Conservation (phyloP, 2,113 vertebrate species). For the Podarcis cretensis region DNA sequence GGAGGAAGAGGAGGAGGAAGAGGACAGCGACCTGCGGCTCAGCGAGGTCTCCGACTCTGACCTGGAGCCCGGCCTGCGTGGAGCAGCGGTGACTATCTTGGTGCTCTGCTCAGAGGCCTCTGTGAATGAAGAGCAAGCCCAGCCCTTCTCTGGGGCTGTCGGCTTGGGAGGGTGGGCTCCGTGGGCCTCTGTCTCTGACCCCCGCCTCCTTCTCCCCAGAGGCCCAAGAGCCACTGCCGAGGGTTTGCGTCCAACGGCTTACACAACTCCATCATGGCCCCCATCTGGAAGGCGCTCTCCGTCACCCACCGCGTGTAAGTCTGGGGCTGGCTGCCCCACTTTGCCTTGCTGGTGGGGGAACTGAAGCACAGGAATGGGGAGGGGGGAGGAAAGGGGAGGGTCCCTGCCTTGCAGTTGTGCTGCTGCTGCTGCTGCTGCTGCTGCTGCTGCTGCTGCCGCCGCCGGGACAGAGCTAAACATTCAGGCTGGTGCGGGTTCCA, state of each 20-base stretch:
- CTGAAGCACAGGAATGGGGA: background rate
- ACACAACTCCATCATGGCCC: conserved; percentile 76
- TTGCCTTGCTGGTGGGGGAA: background rate
- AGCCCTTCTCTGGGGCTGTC: too few relatives aligned
- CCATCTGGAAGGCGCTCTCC: conserved; percentile 76
- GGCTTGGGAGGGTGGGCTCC: background rate
- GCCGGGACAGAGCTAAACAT: background rate
- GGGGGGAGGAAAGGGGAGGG: background rate
- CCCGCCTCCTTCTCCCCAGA: conserved; percentile 63
- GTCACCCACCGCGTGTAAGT: conserved; percentile 86
- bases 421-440: background rate
- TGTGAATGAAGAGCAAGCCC: background rate
- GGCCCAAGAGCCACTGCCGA: conserved; percentile 67
- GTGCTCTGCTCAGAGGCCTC: background rate
- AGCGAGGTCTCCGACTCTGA: conserved; percentile 74
- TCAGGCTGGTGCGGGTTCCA: background rate
- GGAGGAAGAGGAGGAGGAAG: conserved; percentile 75
- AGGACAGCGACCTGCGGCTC: conserved; percentile 39
- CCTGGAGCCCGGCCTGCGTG: conserved; percentile 31
- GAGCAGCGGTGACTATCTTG: background rate
- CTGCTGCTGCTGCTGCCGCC: background rate
- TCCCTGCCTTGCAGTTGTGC: background rate
- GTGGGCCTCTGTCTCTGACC: conserved; percentile 2
- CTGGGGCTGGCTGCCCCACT: background rate
- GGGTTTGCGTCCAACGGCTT: conserved; percentile 79